Conservation (phyloP, 2,113 vertebrate species). For the Grantiella picta region DNA sequence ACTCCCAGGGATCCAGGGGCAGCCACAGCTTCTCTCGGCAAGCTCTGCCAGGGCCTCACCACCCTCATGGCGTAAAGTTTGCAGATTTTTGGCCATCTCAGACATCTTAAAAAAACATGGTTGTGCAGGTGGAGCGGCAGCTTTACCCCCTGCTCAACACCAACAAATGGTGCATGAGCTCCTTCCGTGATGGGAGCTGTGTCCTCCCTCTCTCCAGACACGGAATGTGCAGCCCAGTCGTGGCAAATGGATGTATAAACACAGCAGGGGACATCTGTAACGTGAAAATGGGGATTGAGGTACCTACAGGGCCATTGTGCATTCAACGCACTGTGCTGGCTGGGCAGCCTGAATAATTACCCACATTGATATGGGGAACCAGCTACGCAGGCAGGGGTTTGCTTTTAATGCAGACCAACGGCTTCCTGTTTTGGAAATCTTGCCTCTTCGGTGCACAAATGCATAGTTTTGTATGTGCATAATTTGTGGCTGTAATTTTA, state of each 20-base stretch:
- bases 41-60: rapidly evolving
- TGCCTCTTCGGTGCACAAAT: conserved; percentile 57
- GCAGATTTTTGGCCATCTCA: background rate
- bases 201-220: background rate
- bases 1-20: background rate
- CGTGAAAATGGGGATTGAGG: background rate
- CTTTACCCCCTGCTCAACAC: rapidly evolving
- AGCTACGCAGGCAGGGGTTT: conserved; percentile 34
- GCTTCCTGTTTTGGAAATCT: conserved; percentile 66
- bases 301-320: conserved; percentile 13
- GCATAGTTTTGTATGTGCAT: conserved; percentile 68
- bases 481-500: conserved; percentile 70
- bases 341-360: conserved; percentile 19
- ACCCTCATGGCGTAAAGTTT: background rate
- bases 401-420: conserved; percentile 41
- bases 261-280: background rate
- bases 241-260: background rate
- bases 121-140: background rate
- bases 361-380: conserved; percentile 21
- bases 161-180: rapidly evolving
- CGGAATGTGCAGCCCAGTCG: background rate
- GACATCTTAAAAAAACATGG: background rate
- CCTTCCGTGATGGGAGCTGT: background rate
- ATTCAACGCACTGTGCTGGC: background rate
- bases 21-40: background rate